Percentiles rank a stretch among this genome's conserved stretches.
Conservation (phyloP, 1,140 invertebrate species). For the Arctopsyche grandis region DNA sequence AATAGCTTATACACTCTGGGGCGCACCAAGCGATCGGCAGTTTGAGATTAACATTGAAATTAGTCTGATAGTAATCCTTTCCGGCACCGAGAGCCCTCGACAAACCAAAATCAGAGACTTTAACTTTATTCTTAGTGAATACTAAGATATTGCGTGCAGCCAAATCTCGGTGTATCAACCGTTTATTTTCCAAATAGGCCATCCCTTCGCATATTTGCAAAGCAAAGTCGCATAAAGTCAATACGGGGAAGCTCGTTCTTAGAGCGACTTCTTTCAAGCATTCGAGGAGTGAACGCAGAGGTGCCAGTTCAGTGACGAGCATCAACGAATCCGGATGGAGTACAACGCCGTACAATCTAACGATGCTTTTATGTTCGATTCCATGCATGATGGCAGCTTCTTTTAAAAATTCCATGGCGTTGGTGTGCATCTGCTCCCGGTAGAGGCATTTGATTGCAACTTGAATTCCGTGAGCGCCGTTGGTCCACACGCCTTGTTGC, state of each 20-base stretch:
- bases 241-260: constrained; percentile 87
- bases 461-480: constrained; percentile 91
- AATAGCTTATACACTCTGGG: constrained; percentile 96
- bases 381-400: constrained; percentile 98
- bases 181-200: constrained; percentile 93
- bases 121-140: constrained; percentile 95
- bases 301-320: constrained; percentile 97
- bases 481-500: constrained; percentile 98
- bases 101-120: constrained; percentile 98
- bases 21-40: constrained; percentile 99
- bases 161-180: constrained; percentile 93
- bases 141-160: constrained; percentile 96
- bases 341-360: constrained; percentile 96
- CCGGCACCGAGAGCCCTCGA: constrained; percentile 95
- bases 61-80: constrained; percentile 99
- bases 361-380: constrained; percentile 96
- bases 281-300: constrained; percentile 92
- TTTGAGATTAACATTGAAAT: constrained; percentile 98
- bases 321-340: constrained; percentile 93
- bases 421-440: constrained; percentile 93
- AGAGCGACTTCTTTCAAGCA: constrained; percentile 94
- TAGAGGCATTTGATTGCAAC: constrained; percentile 98
- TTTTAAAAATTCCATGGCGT: constrained; percentile 96
- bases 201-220: constrained; percentile 97
- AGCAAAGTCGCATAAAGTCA: constrained; percentile 89